A percentile compares a stretch with the other conserved stretches of the same genome.
These are phyloP conservation scores for Drosophila demipolita DNA, from an alignment of 2,888 invertebrate species.

Conservation along the genomic window DNA sequence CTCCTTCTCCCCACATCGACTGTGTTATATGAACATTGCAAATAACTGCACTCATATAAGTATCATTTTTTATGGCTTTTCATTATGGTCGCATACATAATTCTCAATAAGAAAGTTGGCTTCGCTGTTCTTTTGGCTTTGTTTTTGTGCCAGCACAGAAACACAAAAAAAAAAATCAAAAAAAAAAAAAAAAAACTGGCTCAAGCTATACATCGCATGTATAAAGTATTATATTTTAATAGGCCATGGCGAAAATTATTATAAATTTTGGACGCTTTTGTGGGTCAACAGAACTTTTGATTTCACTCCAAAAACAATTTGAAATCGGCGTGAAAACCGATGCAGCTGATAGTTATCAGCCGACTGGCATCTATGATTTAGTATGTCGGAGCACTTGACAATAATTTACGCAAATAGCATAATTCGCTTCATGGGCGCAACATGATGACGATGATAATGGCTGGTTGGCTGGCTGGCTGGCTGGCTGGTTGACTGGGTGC, in stretches of 20 bases:
- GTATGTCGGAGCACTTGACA: slow-evolving; percentile 69
- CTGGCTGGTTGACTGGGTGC: slow-evolving; percentile 21
- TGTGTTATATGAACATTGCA: slow-evolving; percentile 36
- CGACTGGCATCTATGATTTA: slow-evolving; percentile 69
- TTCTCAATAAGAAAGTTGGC: slow-evolving; percentile 77
- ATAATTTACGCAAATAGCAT: slow-evolving; percentile 81
- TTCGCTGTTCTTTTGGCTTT: slow-evolving; percentile 43
- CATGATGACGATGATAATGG: slow-evolving; percentile 36
- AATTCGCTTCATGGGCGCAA: slow-evolving; percentile 68
- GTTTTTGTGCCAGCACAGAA: slow-evolving; percentile 34
- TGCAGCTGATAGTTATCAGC: slow-evolving; percentile 43
- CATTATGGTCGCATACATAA: slow-evolving; percentile 74
- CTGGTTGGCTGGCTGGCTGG: slow-evolving; percentile 5
- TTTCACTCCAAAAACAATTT: slow-evolving; percentile 45
- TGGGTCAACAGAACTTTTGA: slow-evolving; percentile 69
- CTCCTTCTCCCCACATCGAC: slow-evolving; percentile 8
- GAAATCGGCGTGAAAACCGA: slow-evolving; percentile 66
- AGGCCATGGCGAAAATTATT: slow-evolving; percentile 63
- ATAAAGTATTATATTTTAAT: slow-evolving; percentile 75
- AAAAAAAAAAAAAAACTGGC: slow-evolving; percentile 51
- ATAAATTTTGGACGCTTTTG: slow-evolving; percentile 50
- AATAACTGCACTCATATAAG: slow-evolving; percentile 59
- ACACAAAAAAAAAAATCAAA: neutral
- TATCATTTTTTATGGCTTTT: slow-evolving; percentile 80
- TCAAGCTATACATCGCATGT: slow-evolving; percentile 43